Evolutionary conservation across 2,888 invertebrate genomes (phyloP), one percentile per base, ranked within the genome.

Genomic region (Rutpela maculata): DNA sequence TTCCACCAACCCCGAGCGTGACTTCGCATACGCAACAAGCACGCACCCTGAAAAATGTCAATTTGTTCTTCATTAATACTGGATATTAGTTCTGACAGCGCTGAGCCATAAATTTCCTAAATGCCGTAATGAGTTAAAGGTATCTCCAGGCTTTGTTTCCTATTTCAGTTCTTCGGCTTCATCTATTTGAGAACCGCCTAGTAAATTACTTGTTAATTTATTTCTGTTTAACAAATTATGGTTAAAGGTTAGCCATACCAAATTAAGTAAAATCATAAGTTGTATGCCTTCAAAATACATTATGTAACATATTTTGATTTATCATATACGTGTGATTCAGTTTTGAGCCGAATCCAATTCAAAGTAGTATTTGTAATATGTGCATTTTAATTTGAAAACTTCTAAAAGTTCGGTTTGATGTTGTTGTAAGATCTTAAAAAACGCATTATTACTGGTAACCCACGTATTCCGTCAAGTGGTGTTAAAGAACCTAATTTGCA

Each of bases 61-160:
- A 89, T 89, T 89, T 89, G 89, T 89, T 89, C 89, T 89, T 89
- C 89, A 89, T 89, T 89, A 90, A 89, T 89, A 87, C 87, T 84
- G 86, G 87, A 88, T 89, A 89, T 89, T 89, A 89, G 87, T 88
- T 87, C 85, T 85, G 87, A 86, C 86, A 85, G 82, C 82, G 84
- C 84, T 82, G 81, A 82, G 84, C 81, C 87, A 85, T 89, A 89
- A 89, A 89, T 89, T 87, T 83, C 59, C 78, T 56, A 74, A 78
- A 81, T 74, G 82, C 78, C 80, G 80, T 84, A 84, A 84, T 84
- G 83, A 84, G 77, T 81, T 78, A 77, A 78, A 81, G 82, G 81
- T 81, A 82, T 79, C 81, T 75, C 72, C 56, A 60, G 65, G 75
- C 70, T 63, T 63, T 70, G 71, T 71, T 74, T 69, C 60, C 70